Evolutionary conservation across 2,888 invertebrate species (phyloP), one percentile per base, ranked within the genome.

Genomic region (Meiosimyza decipiens): DNA sequence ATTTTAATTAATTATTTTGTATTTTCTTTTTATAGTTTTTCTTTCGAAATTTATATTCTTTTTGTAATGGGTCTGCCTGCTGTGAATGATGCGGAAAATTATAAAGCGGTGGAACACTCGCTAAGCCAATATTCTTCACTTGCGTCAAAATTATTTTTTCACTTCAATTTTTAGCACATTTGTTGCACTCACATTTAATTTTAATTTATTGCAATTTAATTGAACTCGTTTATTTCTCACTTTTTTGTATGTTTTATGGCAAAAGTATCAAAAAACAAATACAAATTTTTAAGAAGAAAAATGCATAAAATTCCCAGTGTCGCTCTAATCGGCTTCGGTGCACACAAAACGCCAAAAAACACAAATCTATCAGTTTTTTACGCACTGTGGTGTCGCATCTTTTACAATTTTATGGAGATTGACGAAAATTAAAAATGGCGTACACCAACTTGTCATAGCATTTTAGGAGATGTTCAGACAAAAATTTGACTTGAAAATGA

Each of bases 101-200:
- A 77, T 74, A 71, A 77, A 71, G 71, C 77, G 75, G 72, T 71
- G 70, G 70, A 74, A 71, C 62, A 68, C 54, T 49, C 47, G 28
- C 54, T 63, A 51, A 73, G 62, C 28, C n/a, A 64, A 51, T 60
- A 50, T 50, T 59, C 22, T 75, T 75, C 75, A 76, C 76, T 79
- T 77, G 69, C 75, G 78, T 78, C 79, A 78, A 75, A 75, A 75
- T 75, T 72, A 77, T 62, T 72, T 75, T 77, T 77, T 73, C 73
- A 74, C 70, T 54, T 51, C 62, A 40, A 71, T 71, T 69, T 76
- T 76, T 72, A 54, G 68, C 18, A 64, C 66, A 72, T 71, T 75
- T 75, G 18, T 22, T 63, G 69, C 49, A 47, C 16, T 40, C 18
- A 47, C 50, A 62, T n/a, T 22, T 50, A 63, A 51, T 65, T 11